Evolutionary conservation across 2,113 vertebrate genomes (phyloP).

Genomic region (Clupea harengus): DNA sequence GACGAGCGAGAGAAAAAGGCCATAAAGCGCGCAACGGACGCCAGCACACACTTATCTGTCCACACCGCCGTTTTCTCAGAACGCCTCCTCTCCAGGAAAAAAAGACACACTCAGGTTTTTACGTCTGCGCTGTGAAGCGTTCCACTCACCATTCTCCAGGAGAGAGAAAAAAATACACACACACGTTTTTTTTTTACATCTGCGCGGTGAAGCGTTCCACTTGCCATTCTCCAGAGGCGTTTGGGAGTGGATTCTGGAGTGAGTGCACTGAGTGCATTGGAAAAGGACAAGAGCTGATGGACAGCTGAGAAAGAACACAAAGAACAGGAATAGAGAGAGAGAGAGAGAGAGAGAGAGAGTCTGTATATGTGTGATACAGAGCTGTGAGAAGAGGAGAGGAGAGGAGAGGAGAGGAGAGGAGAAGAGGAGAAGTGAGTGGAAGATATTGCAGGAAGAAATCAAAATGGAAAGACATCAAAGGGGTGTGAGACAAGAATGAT

Average conservation of each 20-base stretch:
- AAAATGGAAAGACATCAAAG: slow-evolving; percentile 1
- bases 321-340: background rate
- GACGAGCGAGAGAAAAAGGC: no score
- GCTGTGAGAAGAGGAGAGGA: background rate
- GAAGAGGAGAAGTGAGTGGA: background rate
- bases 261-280: background rate
- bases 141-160: no score
- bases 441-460: background rate
- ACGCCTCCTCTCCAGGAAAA: no score
- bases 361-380: background rate
- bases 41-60: background rate
- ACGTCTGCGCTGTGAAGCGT: no score
- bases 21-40: background rate
- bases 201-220: background rate
- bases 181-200: no score
- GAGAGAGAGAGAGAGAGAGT: background rate
- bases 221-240: background rate
- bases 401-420: background rate
- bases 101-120: no score
- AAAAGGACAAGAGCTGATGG: background rate
- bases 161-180: no score
- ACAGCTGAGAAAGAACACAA: background rate
- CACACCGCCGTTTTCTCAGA: no score
- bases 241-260: background rate
- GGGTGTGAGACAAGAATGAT: background rate